Evolutionary conservation across 2,113 vertebrate species (phyloP).

Genomic region (Campylorhamphus procurvoides): DNA sequence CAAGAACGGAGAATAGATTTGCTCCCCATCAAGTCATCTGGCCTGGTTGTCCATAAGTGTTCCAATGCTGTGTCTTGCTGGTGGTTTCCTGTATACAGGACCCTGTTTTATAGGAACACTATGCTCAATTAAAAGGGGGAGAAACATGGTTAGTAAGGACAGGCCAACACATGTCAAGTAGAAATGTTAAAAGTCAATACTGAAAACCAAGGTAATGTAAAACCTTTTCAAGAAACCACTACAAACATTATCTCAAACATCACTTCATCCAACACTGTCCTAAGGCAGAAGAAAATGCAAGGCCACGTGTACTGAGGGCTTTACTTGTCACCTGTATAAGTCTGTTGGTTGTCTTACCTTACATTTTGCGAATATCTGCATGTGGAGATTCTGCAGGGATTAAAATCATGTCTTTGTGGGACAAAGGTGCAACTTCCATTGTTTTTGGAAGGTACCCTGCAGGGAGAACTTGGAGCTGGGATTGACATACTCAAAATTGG

Average conservation of each 20-base stretch:
- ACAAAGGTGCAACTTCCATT: neutral
- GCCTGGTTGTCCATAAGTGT: accelerated
- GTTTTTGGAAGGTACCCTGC: neutral
- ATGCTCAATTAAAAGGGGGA: neutral
- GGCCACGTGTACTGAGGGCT: accelerated
- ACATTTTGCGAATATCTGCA: neutral
- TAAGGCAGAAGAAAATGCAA: neutral
- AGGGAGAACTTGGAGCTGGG: neutral
- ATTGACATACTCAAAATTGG: neutral
- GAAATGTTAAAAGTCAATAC: neutral
- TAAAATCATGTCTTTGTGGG: neutral
- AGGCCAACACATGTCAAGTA: neutral
- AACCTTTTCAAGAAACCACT: neutral
- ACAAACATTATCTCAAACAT: neutral
- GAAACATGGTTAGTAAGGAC: neutral
- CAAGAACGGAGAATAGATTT: neutral
- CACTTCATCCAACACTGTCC: neutral
- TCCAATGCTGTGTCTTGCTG: neutral
- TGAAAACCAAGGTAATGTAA: neutral
- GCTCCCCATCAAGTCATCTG: neutral
- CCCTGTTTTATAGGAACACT: neutral
- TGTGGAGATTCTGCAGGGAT: neutral
- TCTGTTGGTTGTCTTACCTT: neutral
- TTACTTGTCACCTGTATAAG: neutral
- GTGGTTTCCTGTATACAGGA: neutral